Conservation (phyloP, 2,797 vertebrate species). For the Sebastes flavidus region DNA sequence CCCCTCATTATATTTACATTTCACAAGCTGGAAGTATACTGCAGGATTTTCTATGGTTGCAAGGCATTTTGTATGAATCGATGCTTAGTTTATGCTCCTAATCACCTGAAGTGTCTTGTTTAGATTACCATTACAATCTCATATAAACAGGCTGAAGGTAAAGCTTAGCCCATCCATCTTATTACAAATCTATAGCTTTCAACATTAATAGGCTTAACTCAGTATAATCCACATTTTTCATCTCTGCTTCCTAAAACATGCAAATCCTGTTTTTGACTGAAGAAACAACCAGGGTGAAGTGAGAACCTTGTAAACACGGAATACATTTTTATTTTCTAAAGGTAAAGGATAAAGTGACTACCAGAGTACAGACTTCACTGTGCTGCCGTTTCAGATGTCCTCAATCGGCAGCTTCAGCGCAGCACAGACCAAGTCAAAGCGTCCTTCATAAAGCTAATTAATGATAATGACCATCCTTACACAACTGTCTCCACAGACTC, state of each 20-base stretch:
- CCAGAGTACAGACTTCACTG: not conserved
- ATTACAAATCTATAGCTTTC: slow-evolving; percentile 60
- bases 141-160: slow-evolving; percentile 42
- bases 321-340: slow-evolving; percentile 17
- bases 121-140: slow-evolving; percentile 53
- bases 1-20: not conserved
- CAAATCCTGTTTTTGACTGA: slow-evolving; percentile 65
- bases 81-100: slow-evolving; percentile 30
- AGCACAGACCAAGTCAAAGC: not conserved
- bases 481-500: not conserved
- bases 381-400: not conserved
- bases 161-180: slow-evolving; percentile 60
- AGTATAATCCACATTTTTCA: slow-evolving; percentile 58
- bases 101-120: slow-evolving; percentile 56
- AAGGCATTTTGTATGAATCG: slow-evolving; percentile 14
- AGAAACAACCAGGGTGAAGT: slow-evolving; percentile 45
- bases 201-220: slow-evolving; percentile 69
- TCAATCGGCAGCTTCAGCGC: not conserved
- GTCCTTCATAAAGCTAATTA: not conserved
- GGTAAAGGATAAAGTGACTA: not conserved
- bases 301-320: slow-evolving; percentile 44
- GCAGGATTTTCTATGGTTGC: slow-evolving; percentile 4
- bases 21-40: not conserved
- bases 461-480: not conserved
- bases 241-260: slow-evolving; percentile 57